These are phyloP conservation scores for Ceratina australensis DNA, from an alignment of 1,140 invertebrate genomes.

Conservation along the genomic window DNA sequence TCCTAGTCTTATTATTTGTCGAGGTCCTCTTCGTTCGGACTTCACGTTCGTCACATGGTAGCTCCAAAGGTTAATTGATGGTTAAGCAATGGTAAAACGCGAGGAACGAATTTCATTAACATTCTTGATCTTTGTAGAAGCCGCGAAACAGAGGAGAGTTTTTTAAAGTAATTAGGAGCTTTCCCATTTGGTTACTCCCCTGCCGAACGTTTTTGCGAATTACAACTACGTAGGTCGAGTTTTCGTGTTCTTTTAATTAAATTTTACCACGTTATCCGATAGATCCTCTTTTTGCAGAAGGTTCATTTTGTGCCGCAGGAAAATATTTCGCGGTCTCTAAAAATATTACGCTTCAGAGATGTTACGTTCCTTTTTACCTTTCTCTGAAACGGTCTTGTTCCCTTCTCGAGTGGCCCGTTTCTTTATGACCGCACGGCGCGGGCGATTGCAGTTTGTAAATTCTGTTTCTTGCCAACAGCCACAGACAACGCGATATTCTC, in stretches of 20 bases:
- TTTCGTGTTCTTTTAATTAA: neutral
- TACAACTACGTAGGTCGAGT: neutral
- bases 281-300: neutral
- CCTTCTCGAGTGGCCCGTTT: no score
- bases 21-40: neutral
- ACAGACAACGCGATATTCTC: no score
- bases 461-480: no score
- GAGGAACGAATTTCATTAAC: constrained; percentile 38
- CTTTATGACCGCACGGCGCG: no score
- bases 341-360: no score
- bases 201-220: neutral
- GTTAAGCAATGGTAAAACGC: constrained; percentile 20
- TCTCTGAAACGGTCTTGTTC: no score
- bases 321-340: no score
- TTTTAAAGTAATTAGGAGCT: neutral
- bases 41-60: neutral
- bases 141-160: neutral
- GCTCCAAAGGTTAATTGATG: constrained; percentile 39
- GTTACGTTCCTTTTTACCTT: no score
- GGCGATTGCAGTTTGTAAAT: no score
- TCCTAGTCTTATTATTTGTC: neutral
- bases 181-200: neutral
- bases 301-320: no score
- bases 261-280: no score
- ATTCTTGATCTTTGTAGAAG: constrained; percentile 13